Evolutionary conservation across 2,888 invertebrate species (phyloP).

Genomic region (Geophilus truncorum): DNA sequence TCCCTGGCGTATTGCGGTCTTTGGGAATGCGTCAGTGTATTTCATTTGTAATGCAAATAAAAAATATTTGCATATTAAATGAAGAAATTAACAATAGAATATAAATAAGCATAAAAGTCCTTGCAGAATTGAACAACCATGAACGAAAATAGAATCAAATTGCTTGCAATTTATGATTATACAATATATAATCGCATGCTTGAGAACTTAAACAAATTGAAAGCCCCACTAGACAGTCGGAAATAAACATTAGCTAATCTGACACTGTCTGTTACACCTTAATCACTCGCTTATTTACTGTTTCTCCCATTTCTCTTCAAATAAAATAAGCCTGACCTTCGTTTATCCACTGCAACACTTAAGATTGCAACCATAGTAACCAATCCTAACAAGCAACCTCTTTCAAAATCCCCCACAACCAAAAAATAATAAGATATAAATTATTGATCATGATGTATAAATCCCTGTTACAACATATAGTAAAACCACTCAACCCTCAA

Average conservation of each 20-base stretch:
- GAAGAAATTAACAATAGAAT: neutral
- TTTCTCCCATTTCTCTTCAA: neutral
- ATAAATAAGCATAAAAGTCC: neutral
- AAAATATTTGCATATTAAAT: too few relatives aligned
- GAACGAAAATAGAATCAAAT: neutral
- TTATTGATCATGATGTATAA: neutral
- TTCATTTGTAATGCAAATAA: too few relatives aligned
- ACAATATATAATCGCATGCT: neutral
- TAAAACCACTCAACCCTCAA: neutral
- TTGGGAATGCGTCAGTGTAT: too few relatives aligned
- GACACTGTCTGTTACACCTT: neutral
- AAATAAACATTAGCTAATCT: neutral
- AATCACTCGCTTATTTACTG: neutral
- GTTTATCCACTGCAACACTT: neutral
- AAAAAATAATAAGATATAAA: neutral
- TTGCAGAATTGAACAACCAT: neutral
- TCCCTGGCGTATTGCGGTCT: too few relatives aligned
- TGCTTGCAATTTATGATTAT: neutral
- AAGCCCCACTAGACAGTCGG: neutral
- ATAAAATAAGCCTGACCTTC: neutral
- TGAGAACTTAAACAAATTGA: neutral
- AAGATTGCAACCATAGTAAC: too few relatives aligned
- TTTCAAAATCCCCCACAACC: neutral
- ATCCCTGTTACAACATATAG: neutral
- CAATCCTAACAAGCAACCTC: neutral